These are phyloP conservation scores for Tetheella fluctuosa DNA, from an alignment of 2,888 invertebrate genomes.

Conservation along the genomic window DNA sequence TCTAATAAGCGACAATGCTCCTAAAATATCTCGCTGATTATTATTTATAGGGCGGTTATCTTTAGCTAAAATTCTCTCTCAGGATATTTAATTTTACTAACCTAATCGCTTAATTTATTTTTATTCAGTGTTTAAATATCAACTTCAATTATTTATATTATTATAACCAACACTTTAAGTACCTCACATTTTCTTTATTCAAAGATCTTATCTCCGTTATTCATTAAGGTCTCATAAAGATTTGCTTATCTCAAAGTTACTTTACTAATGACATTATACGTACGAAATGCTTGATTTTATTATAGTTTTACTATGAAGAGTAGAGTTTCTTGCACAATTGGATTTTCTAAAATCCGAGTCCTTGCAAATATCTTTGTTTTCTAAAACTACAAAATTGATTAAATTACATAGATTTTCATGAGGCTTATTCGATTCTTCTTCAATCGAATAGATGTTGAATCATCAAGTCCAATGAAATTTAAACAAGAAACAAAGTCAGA, in stretches of 20 bases:
- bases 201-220: constrained; percentile 1
- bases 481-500: neutral
- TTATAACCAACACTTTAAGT: neutral
- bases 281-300: no score
- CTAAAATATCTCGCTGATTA: no score
- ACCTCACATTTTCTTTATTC: neutral
- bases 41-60: no score
- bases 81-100: no score
- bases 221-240: neutral
- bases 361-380: neutral
- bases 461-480: neutral
- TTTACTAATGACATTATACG: neutral
- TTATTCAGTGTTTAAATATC: neutral
- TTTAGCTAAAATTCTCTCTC: neutral
- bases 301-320: no score
- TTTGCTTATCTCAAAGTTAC: neutral
- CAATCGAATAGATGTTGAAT: neutral
- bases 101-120: neutral
- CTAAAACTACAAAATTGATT: no score
- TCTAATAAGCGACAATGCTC: no score
- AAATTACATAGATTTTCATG: no score
- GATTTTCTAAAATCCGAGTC: no score
- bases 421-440: neutral
- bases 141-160: neutral
- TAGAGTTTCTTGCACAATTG: no score